Evolutionary conservation across 2,797 vertebrate genomes (phyloP), one percentile per base, ranked within the genome.

Genomic region (Melanotaenia pygmaea): DNA sequence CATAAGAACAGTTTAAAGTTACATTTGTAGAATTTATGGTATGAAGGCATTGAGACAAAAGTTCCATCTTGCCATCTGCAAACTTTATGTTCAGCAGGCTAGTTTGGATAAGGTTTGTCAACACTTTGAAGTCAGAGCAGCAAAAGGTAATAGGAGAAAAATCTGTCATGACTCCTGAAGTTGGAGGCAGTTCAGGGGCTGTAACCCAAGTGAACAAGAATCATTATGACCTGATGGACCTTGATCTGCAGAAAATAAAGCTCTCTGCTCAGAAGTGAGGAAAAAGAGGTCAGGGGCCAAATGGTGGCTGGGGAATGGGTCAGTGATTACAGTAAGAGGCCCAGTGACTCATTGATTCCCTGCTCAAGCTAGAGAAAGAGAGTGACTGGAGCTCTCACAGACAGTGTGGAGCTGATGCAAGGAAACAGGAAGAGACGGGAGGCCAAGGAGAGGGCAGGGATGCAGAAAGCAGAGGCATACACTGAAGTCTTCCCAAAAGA

Each of bases 281-380:
- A 84, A 83, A 79, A 76, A 67, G 65, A 83, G 90, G 91, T 93
- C 90, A 90, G 72, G 88, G 92, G 89, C 85, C 93, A 93, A 94
- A 90, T 45, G 81, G 91, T 89, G 88, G 79, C 84, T 80, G 74
- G 92, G 93, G 93, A 94, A 90, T 54, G 89, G 93, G 92, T 94
- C 93, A 94, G 90, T 91, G 92, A 92, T 94, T 95, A 94, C 91
- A 91, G 92, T 93, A 93, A 93, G 87, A 89, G 91, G 87, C 84
- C 77, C 65, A 67, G 86, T 74, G 68, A 63, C 87, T 90, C 88
- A 94, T 95, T 87, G 92, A 95, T 95, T 90, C 66, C 58, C 24
- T 51, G 76, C 90, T 89, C 69, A 59, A 87, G 62, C 74, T 45
- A 9, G 59, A 75, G 80, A 16, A 34, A 73, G 74, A 38, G 80